Conservation (phyloP, 2,888 invertebrate species). For the Polydesmus complanatus region DNA sequence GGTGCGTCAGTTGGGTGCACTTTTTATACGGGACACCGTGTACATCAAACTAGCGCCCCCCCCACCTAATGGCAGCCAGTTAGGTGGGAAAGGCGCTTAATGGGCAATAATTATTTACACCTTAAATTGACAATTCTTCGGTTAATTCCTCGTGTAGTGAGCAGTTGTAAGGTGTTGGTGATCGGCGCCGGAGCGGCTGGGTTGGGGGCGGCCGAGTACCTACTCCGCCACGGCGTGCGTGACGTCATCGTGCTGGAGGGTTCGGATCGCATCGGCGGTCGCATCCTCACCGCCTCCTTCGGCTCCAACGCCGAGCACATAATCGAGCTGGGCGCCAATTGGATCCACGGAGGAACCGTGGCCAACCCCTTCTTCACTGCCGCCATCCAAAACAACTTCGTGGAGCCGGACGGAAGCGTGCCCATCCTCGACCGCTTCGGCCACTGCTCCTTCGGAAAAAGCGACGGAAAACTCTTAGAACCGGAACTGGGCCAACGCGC, state of each 20-base stretch:
- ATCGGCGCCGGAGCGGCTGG: slow-evolving; percentile 48
- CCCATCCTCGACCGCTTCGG: slow-evolving; percentile 6
- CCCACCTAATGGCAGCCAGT: too few species aligned
- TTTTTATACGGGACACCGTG: too few species aligned
- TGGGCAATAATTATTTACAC: too few species aligned
- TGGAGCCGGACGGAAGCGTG: not conserved
- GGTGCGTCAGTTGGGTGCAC: too few species aligned
- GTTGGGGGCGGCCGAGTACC: slow-evolving; percentile 41
- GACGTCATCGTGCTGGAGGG: slow-evolving; percentile 43
- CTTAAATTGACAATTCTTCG: too few species aligned
- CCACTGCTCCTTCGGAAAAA: slow-evolving; percentile 2
- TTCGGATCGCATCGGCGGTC: slow-evolving; percentile 13
- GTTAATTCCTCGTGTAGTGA: too few species aligned
- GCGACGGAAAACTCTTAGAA: slow-evolving; percentile 9
- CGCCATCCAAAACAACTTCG: not conserved
- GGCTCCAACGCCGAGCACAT: slow-evolving; percentile 5
- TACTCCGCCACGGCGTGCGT: slow-evolving; percentile 35
- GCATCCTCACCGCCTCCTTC: slow-evolving; percentile 14
- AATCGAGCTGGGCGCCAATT: slow-evolving; percentile 18
- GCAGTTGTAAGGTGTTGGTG: slow-evolving; percentile 40
- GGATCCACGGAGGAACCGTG: slow-evolving; percentile 16
- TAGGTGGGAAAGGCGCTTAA: too few species aligned
- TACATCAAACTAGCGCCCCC: too few species aligned
- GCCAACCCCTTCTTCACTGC: slow-evolving; percentile 14
- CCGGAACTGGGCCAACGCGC: slow-evolving; percentile 5